phyloP scores from a whole-genome alignment of 2,113 vertebrate species.

The Macquaria ambigua region DNA sequence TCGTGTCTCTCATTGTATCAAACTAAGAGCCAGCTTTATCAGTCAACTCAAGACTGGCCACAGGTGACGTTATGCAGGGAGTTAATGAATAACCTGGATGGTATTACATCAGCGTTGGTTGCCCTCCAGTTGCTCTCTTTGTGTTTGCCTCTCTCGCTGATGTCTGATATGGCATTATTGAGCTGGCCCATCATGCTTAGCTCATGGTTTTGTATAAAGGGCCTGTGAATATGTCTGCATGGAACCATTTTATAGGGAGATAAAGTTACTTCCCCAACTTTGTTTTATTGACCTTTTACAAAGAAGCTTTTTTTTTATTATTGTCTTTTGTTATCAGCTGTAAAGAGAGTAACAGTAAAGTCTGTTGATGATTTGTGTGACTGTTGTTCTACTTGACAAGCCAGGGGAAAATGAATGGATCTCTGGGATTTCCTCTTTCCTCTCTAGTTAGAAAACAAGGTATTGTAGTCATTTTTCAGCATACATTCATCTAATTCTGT shows the following conservation, averaged over 20 bases:
- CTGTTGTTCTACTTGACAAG: slow-evolving; percentile 10
- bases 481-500: background rate
- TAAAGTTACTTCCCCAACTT: slow-evolving; percentile 38
- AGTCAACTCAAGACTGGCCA: slow-evolving; percentile 52
- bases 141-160: slow-evolving; percentile 59
- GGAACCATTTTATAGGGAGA: background rate
- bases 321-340: slow-evolving; percentile 38
- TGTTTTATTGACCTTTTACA: slow-evolving; percentile 13
- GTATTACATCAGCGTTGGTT: slow-evolving; percentile 72
- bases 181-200: slow-evolving; percentile 26
- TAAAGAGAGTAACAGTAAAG: slow-evolving; percentile 27
- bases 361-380: slow-evolving; percentile 48
- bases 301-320: slow-evolving; percentile 3
- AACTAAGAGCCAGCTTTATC: slow-evolving; percentile 30
- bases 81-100: slow-evolving; percentile 80
- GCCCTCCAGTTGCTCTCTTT: slow-evolving; percentile 71
- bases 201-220: slow-evolving; percentile 39
- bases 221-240: slow-evolving; percentile 3
- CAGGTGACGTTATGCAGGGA: slow-evolving; percentile 72
- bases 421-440: slow-evolving; percentile 22
- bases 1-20: slow-evolving; percentile 50
- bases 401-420: background rate
- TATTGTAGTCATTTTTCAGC: background rate
- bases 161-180: slow-evolving; percentile 57
- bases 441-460: background rate